A percentile compares a stretch with the other conserved stretches of the same genome.
phyloP scores from a whole-genome alignment of 2,888 invertebrate genomes.

The Augiades crinisus region DNA sequence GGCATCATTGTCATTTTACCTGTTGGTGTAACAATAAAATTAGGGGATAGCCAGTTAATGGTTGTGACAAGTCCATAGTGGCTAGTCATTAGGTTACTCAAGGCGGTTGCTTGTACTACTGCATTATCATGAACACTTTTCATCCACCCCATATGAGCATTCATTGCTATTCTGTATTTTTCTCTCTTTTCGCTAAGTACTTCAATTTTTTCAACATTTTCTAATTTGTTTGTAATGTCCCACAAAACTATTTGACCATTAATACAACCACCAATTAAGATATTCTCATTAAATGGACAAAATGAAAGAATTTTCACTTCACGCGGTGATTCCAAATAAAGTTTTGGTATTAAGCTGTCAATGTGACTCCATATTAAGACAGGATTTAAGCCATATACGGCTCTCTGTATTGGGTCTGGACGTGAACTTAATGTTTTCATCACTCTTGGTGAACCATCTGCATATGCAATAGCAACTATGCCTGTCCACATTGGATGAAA shows the following conservation, averaged over 20 bases:
- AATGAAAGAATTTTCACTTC: conserved; percentile 85
- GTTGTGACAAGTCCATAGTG: conserved; percentile 84
- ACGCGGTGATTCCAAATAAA: conserved; percentile 84
- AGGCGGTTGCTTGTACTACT: conserved; percentile 80
- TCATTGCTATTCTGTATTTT: conserved; percentile 82
- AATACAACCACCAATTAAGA: conserved; percentile 86
- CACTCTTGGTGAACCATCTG: conserved; percentile 76
- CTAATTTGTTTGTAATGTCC: conserved; percentile 84
- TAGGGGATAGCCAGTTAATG: conserved; percentile 86
- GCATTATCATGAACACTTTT: conserved; percentile 81
- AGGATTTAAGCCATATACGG: conserved; percentile 83
- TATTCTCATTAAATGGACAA: conserved; percentile 85
- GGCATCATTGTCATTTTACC: conserved; percentile 71
- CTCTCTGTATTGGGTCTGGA: conserved; percentile 74
- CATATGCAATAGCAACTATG: conserved; percentile 84
- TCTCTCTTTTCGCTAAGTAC: conserved; percentile 83
- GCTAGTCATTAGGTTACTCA: conserved; percentile 83
- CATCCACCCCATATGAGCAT: conserved; percentile 86
- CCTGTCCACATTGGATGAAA: conserved; percentile 89
- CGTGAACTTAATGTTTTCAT: conserved; percentile 62
- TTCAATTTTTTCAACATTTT: conserved; percentile 82
- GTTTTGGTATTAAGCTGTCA: conserved; percentile 85
- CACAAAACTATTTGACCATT: conserved; percentile 88
- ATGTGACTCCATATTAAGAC: conserved; percentile 89
- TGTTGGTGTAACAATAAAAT: conserved; percentile 79